Evolutionary conservation across 2,888 invertebrate species (phyloP).

Genomic region (Trichogramma evanescens): DNA sequence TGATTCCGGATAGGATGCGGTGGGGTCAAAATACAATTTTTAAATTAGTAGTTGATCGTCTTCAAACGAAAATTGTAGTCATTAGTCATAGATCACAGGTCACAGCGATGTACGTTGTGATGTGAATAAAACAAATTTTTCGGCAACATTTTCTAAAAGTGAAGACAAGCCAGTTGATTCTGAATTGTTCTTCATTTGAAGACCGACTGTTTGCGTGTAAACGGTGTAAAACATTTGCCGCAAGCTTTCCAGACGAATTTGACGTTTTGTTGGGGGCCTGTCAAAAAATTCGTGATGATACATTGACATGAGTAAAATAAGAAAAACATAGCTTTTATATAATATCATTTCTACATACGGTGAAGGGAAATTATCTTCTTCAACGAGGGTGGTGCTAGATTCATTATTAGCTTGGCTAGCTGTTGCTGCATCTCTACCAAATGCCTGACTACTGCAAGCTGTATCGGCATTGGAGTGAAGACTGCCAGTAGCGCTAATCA

Average conservation of each 20-base stretch:
- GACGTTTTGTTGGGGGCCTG: constrained; percentile 48
- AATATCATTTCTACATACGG: not conserved
- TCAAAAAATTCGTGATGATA: constrained; percentile 3
- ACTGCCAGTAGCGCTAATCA: constrained; percentile 63
- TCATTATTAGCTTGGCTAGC: constrained; percentile 42
- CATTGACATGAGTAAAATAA: not conserved
- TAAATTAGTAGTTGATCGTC: no score
- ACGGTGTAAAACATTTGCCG: constrained; percentile 53
- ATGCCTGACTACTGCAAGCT: constrained; percentile 22
- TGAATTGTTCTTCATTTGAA: constrained; percentile 50
- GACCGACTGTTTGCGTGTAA: constrained; percentile 53
- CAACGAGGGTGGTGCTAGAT: constrained; percentile 47
- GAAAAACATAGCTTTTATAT: constrained; percentile 11
- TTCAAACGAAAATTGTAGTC: no score
- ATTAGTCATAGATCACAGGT: constrained; percentile 22
- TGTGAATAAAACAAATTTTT: constrained; percentile 53
- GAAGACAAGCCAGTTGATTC: constrained; percentile 50
- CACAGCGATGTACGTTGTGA: constrained; percentile 44
- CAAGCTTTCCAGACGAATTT: constrained; percentile 48
- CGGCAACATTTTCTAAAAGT: constrained; percentile 54
- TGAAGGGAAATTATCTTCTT: constrained; percentile 38
- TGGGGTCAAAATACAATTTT: no score
- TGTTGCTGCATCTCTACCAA: constrained; percentile 30
- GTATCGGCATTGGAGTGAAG: constrained; percentile 49
- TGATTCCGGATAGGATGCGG: no score